Evolutionary conservation across 2,797 vertebrate genomes (phyloP), one percentile per base, ranked within the genome.

Genomic region (Ctenosaura bakeri): DNA sequence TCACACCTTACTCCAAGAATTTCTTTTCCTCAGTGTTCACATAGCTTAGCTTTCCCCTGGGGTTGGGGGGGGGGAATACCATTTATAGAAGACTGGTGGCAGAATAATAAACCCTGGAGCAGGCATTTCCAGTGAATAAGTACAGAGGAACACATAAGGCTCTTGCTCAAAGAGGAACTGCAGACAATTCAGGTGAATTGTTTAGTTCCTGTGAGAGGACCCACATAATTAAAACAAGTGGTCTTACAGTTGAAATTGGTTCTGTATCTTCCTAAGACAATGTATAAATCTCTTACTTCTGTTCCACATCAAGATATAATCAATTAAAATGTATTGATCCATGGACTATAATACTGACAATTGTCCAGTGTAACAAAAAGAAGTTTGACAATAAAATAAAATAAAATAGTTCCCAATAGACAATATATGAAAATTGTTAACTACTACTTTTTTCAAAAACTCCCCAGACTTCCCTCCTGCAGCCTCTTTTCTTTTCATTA

Each of bases 361-460:
- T 83, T 88, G 52, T 32, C 50, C 86, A 90, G 14, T 82, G 1
- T 80, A 91, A 91, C 32, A 83, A 76, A 64, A 89, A 86, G 87
- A 46, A 26, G 29, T 87, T 87, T 6, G 38, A 16, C 4, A n/a
- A 46, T 64, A 56, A 84, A 42, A 46, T 46, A 46, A 4, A n/a
- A 46, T 64, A 56, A 84, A 16, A 90, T 92, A 8, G 90, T 88
- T 74, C 2, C 76, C 35, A 79, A 16, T 13, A 42, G 69, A 76
- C 83, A 91, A 8, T 1, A 91, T 42, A 93, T 50, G 88, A 56
- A 22, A 91, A 76, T 92, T 76, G 12, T 78, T 93, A 85, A 88
- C 13, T 6, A 50, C 71, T 85, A 94, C 35, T 46, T 64, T 52
- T n/a, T 87, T 88, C 35, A 35, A 91, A 18, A 93, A 56, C 89